Base-by-base conservation (phyloP, 2,888 invertebrate genomes). In the Stenodema calcarata region DNA sequence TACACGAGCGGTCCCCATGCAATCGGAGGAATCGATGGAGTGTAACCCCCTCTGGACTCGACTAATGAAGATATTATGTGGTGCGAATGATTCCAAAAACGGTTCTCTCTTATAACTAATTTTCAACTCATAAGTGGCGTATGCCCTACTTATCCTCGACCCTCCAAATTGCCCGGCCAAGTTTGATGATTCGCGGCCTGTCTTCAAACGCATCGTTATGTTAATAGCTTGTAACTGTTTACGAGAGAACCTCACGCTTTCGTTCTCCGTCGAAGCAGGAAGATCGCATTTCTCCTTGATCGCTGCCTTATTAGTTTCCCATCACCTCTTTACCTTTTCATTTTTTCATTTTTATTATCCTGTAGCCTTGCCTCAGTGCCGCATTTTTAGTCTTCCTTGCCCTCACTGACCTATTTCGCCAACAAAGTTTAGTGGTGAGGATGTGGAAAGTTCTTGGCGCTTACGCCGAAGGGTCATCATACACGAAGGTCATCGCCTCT, bases 61-160 rank as follows among this genome's bases (percentile, higher is more conserved):
- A 41, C 35, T 73, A 73, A 73, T 73, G 73, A 73, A 73, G 73
- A 73, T 35, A 73, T 73, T 73, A 73, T 73, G 73, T 73, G 73
- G 73, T 73, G 73, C 73, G 73, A 73, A 73, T 73, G 73, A 35
- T 35, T 41, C 41, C 73, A 14, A 73, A 73, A 73, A 73, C 41
- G 73, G 73, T 73, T 35, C 62, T 6, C 62, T 62, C 62, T 62
- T 23, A 23, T 23, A 62, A 11, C 62, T 62, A 2, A 27, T 23
- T 62, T 27, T 62, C 62, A 11, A 4, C 23, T 54, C 23, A 54
- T 62, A 62, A 62, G 62, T 9, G 62, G 23, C 23, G 23, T 18
- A 0, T 18, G 62, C 62, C 62, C 62, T 62, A 27, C 18, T 62
- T 62, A 62, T 62, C 23, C 62, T 11, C 18, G 23, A 23, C 23